phyloP scores from a whole-genome alignment of 2,888 invertebrate species.

The Agapostemon virescens region DNA sequence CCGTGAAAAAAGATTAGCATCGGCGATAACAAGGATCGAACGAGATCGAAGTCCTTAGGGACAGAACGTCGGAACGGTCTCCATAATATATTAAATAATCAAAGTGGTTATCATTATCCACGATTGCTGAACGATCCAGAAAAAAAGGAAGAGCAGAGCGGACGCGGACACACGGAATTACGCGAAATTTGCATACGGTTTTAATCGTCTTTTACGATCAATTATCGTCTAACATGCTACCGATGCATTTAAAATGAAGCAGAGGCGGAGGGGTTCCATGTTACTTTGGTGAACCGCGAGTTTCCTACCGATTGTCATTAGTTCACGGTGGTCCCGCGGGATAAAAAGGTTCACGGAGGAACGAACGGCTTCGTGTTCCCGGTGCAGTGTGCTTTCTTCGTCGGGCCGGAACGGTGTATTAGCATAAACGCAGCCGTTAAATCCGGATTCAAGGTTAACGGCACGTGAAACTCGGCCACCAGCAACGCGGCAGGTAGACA shows the following conservation, averaged over 20 bases:
- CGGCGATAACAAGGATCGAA: background rate
- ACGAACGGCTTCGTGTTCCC: slow-evolving; percentile 30
- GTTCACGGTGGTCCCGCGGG: slow-evolving; percentile 51
- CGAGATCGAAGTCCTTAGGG: background rate
- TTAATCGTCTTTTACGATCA: slow-evolving; percentile 55
- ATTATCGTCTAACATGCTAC: slow-evolving; percentile 54
- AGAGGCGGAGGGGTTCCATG: slow-evolving; percentile 1
- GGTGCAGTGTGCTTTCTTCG: slow-evolving; percentile 45
- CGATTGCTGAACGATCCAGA: slow-evolving; percentile 11
- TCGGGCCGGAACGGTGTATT: slow-evolving; percentile 38
- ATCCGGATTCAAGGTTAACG: slow-evolving; percentile 66
- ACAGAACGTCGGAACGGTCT: background rate
- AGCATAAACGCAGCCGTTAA: slow-evolving; percentile 66
- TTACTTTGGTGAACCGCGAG: slow-evolving; percentile 21
- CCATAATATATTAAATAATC: slow-evolving; percentile 31
- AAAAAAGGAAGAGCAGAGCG: background rate
- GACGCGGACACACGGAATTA: slow-evolving; percentile 1
- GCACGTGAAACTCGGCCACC: slow-evolving; percentile 64
- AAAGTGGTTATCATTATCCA: slow-evolving; percentile 36
- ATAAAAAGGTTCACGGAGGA: slow-evolving; percentile 39
- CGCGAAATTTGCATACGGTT: slow-evolving; percentile 47
- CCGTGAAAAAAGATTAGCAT: background rate
- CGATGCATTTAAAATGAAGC: slow-evolving; percentile 52
- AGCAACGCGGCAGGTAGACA: slow-evolving; percentile 48
- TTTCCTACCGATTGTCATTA: slow-evolving; percentile 51